Conservation (phyloP, 2,797 vertebrate genomes). For the Acrocephalus scirpaceus region DNA sequence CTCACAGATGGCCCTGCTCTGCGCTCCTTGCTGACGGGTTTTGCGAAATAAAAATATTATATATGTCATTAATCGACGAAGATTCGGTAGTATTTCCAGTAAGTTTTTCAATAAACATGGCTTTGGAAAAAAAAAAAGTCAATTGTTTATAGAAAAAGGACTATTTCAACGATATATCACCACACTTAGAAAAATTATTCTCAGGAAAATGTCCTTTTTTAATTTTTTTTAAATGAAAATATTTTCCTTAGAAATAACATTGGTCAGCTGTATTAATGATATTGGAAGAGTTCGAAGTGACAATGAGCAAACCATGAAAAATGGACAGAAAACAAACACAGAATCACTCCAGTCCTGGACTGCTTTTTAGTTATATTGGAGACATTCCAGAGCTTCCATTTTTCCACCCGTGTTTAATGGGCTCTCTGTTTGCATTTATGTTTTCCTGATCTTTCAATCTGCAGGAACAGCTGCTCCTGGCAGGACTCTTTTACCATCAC, state of each 20-base stretch:
- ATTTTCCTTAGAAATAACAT: conserved; percentile 54
- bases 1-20: not conserved
- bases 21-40: not conserved
- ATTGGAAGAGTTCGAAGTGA: conserved; percentile 55
- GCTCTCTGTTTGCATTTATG: conserved; percentile 69
- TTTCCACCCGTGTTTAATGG: conserved; percentile 68
- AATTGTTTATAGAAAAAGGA: conserved; percentile 39
- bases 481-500: not conserved
- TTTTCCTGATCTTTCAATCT: conserved; percentile 62
- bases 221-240: conserved; percentile 37
- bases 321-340: conserved; percentile 68
- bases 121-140: not conserved
- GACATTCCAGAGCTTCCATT: conserved; percentile 68
- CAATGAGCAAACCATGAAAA: conserved; percentile 69
- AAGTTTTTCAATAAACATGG: conserved; percentile 10
- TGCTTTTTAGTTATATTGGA: conserved; percentile 66
- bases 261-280: conserved; percentile 58
- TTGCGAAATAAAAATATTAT: not conserved
- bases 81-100: conserved; percentile 32
- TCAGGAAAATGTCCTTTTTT: conserved; percentile 18
- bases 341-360: conserved; percentile 55
- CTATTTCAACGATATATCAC: conserved; percentile 46
- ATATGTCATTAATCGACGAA: not conserved
- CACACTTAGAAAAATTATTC: conserved; percentile 12
- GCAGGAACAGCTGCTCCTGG: conserved; percentile 39